Conservation (phyloP, 1,140 invertebrate genomes). For the Atopsyche davidsoni region DNA sequence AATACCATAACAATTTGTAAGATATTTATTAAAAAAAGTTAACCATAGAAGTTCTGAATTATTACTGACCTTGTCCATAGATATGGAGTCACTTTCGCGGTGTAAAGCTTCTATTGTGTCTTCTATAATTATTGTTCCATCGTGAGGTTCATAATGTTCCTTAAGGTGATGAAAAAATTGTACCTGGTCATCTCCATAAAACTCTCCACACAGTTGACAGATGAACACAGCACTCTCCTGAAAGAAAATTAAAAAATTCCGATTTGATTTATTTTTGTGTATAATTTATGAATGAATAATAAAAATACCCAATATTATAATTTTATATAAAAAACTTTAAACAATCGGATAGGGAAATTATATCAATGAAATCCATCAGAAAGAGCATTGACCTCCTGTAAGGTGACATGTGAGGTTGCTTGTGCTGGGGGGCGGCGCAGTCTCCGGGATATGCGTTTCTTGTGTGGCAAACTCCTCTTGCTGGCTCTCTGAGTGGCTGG, state of each 20-base stretch:
- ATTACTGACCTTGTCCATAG: slow-evolving; percentile 13
- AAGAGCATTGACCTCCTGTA: no score
- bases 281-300: neutral
- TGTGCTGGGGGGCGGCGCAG: no score
- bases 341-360: no score
- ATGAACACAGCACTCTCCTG: slow-evolving; percentile 42
- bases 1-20: neutral
- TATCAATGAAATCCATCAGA: no score
- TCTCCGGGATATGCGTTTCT: slow-evolving; percentile 60
- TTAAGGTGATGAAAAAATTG: slow-evolving; percentile 77
- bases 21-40: neutral
- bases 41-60: neutral
- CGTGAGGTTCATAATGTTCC: slow-evolving; percentile 66
- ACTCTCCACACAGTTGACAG: slow-evolving; percentile 44
- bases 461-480: slow-evolving; percentile 60
- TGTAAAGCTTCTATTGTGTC: slow-evolving; percentile 34
- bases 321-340: no score
- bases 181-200: slow-evolving; percentile 56
- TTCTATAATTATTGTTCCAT: slow-evolving; percentile 41
- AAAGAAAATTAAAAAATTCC: slow-evolving; percentile 1
- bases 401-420: no score
- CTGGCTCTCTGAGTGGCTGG: slow-evolving; percentile 36
- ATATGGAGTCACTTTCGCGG: slow-evolving; percentile 25
- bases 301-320: no score
- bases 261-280: neutral